Conservation (phyloP, 2,888 invertebrate species). For the Endotricha flammealis region DNA sequence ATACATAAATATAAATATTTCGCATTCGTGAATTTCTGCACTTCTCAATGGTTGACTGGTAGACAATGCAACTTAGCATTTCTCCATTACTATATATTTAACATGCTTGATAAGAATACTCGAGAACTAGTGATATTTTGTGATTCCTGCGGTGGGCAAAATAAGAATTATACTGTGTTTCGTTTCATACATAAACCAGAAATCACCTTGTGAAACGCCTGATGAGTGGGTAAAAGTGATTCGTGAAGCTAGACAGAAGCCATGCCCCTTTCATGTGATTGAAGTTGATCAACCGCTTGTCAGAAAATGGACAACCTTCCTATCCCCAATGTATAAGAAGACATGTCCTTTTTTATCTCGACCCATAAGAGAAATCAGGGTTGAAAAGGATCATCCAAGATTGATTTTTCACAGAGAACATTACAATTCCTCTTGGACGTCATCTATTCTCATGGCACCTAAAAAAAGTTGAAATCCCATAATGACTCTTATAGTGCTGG, state of each 20-base stretch:
- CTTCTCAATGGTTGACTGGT: too few species aligned
- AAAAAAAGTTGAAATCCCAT: slow-evolving; percentile 12
- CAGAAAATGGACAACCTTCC: too few species aligned
- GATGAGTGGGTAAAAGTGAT: slow-evolving; percentile 4
- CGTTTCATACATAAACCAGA: slow-evolving; percentile 12
- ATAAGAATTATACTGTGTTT: slow-evolving; percentile 26
- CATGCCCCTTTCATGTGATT: slow-evolving; percentile 1
- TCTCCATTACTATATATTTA: slow-evolving; percentile 24
- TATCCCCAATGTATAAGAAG: too few species aligned
- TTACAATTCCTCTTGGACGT: slow-evolving; percentile 10
- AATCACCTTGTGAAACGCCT: slow-evolving; percentile 2
- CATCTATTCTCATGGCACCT: slow-evolving; percentile 14
- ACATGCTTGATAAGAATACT: slow-evolving; percentile 20
- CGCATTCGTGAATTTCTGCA: too few species aligned
- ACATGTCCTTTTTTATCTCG: slow-evolving; percentile 21
- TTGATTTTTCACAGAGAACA: slow-evolving; percentile 21
- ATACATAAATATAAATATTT: too few species aligned
- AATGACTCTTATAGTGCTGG: slow-evolving; percentile 12
- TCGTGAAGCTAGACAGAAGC: slow-evolving; percentile 3
- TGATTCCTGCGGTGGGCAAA: slow-evolving; percentile 17
- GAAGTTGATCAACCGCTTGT: not conserved
- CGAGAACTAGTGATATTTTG: slow-evolving; percentile 7
- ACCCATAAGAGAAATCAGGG: slow-evolving; percentile 23
- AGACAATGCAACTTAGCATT: too few species aligned
- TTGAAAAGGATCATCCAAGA: slow-evolving; percentile 22